Base-by-base conservation (phyloP, 2,113 vertebrate species). In the Megaceryle maxima region DNA sequence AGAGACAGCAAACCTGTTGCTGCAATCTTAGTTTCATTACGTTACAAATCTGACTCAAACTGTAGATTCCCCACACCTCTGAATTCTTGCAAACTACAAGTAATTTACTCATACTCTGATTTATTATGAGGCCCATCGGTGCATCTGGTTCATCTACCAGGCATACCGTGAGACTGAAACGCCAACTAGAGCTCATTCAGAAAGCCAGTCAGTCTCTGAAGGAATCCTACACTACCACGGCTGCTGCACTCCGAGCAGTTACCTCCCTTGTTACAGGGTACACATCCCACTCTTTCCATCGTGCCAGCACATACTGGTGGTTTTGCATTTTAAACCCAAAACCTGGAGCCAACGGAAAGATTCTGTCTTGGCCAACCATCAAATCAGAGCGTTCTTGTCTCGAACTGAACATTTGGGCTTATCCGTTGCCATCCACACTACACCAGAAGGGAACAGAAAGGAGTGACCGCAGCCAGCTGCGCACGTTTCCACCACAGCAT, bases 371-470 rank as follows among this genome's bases (percentile, higher is more conserved):
- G 50, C 59, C 79, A 70, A 62, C 21, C 50, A 50, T 35, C 26
- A 44, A 62, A 66, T 2, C 48, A 48, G 18, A 31, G 13, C 1
- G 1, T 5, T 50, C 70, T 4, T 9, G 3, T 10, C 66, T 5
- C 12, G 1, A 55, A 28, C 8, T 2, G n/a, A 39, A 43, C 8
- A 1, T 1, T 53, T 33, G 44, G 35, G 53, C 25, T 31, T 26
- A 15, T 29, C 46, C 1, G 10, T 0, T 10, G 16, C 28, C 57
- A 16, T 24, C 16, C 46, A 2, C 0, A 18, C 31, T 22, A 22
- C 2, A 48, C 5, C 29, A 4, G 10, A 16, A 6, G 13, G 35
- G 48, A 11, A 44, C 0, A 41, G 10, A 5, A 26, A 55, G 56
- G n/a, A 59, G 57, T 5, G 48, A 39, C 29, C 3, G 2, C 3